phyloP scores from a whole-genome alignment of 2,797 vertebrate species.

The Siniperca scherzeri region DNA sequence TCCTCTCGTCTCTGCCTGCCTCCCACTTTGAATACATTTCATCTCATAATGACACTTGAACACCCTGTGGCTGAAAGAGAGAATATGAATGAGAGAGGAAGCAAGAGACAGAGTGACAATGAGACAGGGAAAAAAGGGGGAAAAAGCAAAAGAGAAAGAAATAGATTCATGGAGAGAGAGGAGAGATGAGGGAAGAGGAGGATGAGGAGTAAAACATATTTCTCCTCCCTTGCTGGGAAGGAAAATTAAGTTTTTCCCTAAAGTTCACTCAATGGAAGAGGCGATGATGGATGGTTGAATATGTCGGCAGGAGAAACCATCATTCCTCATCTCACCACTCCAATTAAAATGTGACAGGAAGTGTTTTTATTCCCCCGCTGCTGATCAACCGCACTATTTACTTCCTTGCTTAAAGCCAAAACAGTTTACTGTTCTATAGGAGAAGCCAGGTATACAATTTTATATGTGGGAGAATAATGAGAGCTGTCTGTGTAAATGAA shows the following conservation, averaged over 20 bases:
- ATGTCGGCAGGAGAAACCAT: conserved; percentile 41
- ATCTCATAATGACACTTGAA: conserved; percentile 71
- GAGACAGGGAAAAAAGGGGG: not conserved
- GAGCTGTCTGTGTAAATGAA: conserved; percentile 33
- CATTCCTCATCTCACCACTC: conserved; percentile 70
- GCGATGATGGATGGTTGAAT: conserved; percentile 73
- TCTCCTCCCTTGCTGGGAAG: conserved; percentile 40
- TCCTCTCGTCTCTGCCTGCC: conserved; percentile 47
- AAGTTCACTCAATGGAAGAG: conserved; percentile 62
- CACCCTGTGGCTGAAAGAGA: conserved; percentile 56
- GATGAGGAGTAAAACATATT: conserved; percentile 43
- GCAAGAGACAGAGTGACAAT: conserved; percentile 27
- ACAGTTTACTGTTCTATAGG: conserved; percentile 9
- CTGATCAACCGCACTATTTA: conserved; percentile 66
- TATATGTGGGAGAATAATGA: conserved; percentile 44
- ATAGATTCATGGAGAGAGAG: conserved; percentile 12
- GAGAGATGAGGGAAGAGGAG: conserved; percentile 1
- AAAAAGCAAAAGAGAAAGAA: not conserved
- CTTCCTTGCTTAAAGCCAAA: conserved; percentile 36
- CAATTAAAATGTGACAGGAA: conserved; percentile 77
- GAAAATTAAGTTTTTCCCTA: conserved; percentile 64
- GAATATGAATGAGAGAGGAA: conserved; percentile 52
- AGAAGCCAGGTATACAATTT: conserved; percentile 9
- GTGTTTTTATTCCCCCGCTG: conserved; percentile 2
- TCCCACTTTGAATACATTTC: conserved; percentile 76